Evolutionary conservation across 2,113 vertebrate species (phyloP), one percentile per base, ranked within the genome.

Genomic region (Hystrix cristata): DNA sequence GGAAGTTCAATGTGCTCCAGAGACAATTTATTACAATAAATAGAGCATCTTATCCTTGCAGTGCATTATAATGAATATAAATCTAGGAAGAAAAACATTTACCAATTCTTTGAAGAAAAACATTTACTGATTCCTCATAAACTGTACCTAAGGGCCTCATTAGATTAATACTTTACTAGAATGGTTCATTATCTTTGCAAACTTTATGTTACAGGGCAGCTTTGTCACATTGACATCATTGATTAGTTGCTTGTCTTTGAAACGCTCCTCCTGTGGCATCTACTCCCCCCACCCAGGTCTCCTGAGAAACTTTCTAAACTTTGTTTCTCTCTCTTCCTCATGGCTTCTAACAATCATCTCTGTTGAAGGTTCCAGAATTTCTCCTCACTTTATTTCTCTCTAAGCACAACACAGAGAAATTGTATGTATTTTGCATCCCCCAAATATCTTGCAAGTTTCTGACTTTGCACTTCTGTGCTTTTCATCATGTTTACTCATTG

Each of bases 1-100:
- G 87, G 93, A 97, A 95, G 84, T 93, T 93, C 96, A 96, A 27
- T 98, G 48, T 85, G 43, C 94, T 95, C 85, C 48, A 64, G 95
- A 96, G 95, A 95, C 91, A 91, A 97, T 96, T 94, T 91, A 93
- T 97, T 92, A 81, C 51, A 95, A 97, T 98, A 97, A 96, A 96
- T 96, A 96, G 83, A 95, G 91, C 67, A 74, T 95, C 80, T 72
- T 78, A 92, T 90, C 59, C 76, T 95, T 95, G n/a, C 48, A 87
- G 87, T 81, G 27, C 60, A 92, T 89, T 97, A 64, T 85, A 86
- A 83, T 92, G 95, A 93, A 87, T 82, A 92, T 97, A 96, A 96
- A 97, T 98, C 89, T 96, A 96, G 25, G 7, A 72, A 72, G n/a
- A 72, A 72, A 46, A 72, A 72, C 38, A 46, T 72, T 72, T 46